These are phyloP conservation scores for Eidolon helvum DNA, from an alignment of 2,113 vertebrate genomes.

Conservation along the genomic window DNA sequence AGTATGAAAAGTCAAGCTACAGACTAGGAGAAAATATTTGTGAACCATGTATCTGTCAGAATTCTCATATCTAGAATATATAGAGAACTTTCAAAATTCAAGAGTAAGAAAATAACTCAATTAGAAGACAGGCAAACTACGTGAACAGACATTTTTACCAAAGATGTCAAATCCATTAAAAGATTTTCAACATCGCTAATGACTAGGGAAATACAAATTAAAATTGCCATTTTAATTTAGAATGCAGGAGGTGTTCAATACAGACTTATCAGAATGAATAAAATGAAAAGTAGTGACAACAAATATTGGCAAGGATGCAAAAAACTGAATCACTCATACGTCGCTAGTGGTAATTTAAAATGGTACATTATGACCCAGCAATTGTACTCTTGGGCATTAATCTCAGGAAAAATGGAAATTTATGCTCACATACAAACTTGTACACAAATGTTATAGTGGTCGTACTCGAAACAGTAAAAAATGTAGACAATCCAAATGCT, in stretches of 20 bases:
- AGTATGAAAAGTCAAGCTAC: background rate
- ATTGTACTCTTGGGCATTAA: background rate
- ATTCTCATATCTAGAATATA: background rate
- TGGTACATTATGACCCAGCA: background rate
- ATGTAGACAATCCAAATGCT: background rate
- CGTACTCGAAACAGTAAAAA: background rate
- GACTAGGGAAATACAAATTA: background rate
- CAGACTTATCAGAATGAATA: background rate
- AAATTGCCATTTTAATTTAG: background rate
- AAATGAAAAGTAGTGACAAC: background rate
- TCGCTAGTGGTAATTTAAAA: background rate
- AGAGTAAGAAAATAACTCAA: background rate
- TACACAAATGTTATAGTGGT: background rate
- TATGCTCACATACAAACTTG: background rate
- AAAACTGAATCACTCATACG: background rate
- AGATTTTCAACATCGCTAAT: background rate
- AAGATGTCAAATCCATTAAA: background rate
- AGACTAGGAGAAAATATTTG: background rate
- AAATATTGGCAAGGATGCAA: background rate
- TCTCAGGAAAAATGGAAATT: background rate
- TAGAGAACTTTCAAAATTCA: background rate
- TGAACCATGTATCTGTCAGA: background rate
- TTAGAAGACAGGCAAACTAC: background rate
- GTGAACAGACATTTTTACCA: background rate
- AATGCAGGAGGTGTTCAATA: background rate